Evolutionary conservation across 1,140 invertebrate species (phyloP).

Genomic region (Drosophila orosa): DNA sequence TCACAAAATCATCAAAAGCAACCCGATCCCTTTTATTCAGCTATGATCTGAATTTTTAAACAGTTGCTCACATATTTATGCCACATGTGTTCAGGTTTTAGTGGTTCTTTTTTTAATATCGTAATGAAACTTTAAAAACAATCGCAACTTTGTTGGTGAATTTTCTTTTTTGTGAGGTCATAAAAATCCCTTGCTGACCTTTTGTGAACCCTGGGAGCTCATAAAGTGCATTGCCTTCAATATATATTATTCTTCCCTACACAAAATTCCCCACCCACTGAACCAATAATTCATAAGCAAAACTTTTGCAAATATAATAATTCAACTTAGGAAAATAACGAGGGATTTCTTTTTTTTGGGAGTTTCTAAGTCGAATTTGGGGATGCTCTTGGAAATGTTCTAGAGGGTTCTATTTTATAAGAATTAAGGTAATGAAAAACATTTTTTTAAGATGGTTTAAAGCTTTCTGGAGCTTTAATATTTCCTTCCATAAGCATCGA

Average conservation of each 20-base stretch:
- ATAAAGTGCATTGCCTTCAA: conserved; percentile 58
- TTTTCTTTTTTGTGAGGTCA: conserved; percentile 8
- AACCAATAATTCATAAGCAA: conserved; percentile 74
- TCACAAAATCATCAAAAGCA: conserved; percentile 53
- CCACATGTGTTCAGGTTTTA: conserved; percentile 36
- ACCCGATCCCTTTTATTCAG: conserved; percentile 32
- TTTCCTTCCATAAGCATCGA: too few relatives aligned
- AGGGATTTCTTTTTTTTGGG: neutral
- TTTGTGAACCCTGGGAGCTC: conserved; percentile 37
- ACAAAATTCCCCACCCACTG: conserved; percentile 6
- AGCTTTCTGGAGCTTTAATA: neutral
- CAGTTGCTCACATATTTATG: conserved; percentile 34
- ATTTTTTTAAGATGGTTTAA: too few relatives aligned
- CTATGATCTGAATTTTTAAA: conserved; percentile 4
- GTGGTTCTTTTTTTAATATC: conserved; percentile 21
- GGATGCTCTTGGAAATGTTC: conserved; percentile 24
- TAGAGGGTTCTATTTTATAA: neutral
- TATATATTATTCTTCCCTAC: conserved; percentile 1
- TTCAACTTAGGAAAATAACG: conserved; percentile 63
- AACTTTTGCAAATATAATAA: conserved; percentile 78
- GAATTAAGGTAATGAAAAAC: too few relatives aligned
- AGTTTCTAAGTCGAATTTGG: neutral
- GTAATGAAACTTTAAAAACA: neutral
- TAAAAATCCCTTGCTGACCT: conserved; percentile 41
- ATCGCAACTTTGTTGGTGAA: conserved; percentile 13